A percentile compares a stretch with the other conserved stretches of the same genome.
Evolutionary conservation across 2,888 invertebrate genomes (phyloP).

Genomic region (Sesia apiformis): DNA sequence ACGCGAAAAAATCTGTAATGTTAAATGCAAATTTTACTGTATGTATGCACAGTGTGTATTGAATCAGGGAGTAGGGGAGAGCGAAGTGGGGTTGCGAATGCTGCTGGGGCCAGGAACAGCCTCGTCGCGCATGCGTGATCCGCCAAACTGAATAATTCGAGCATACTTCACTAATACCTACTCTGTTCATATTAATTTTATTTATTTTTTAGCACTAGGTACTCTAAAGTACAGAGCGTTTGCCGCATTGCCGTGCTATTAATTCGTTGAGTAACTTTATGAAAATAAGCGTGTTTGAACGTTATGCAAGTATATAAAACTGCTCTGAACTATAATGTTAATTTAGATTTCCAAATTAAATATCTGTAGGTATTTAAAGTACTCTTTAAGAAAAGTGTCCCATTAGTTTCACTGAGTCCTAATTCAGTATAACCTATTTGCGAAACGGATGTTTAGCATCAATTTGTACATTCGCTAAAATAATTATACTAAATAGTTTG

Average conservation of each 20-base stretch:
- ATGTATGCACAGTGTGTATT: slow-evolving; percentile 24
- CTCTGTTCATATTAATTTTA: slow-evolving; percentile 17
- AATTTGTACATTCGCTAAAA: too few relatives aligned
- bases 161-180: slow-evolving; percentile 28
- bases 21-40: slow-evolving; percentile 14
- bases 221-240: background rate
- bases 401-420: too few relatives aligned
- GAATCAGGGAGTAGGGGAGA: background rate
- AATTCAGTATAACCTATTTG: too few relatives aligned
- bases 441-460: too few relatives aligned
- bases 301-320: too few relatives aligned
- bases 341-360: too few relatives aligned
- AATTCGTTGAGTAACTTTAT: background rate
- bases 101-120: background rate
- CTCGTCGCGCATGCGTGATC: slow-evolving; percentile 27
- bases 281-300: too few relatives aligned
- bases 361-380: too few relatives aligned
- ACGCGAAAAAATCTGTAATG: background rate
- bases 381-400: too few relatives aligned
- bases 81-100: slow-evolving; percentile 34
- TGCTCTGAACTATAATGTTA: too few relatives aligned
- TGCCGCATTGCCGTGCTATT: slow-evolving; percentile 19
- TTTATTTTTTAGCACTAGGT: slow-evolving; percentile 20
- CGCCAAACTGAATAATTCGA: slow-evolving; percentile 31
- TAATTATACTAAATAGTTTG: too few relatives aligned